Conservation (phyloP, 2,797 vertebrate genomes). For the Leucoraja ocellata region DNA sequence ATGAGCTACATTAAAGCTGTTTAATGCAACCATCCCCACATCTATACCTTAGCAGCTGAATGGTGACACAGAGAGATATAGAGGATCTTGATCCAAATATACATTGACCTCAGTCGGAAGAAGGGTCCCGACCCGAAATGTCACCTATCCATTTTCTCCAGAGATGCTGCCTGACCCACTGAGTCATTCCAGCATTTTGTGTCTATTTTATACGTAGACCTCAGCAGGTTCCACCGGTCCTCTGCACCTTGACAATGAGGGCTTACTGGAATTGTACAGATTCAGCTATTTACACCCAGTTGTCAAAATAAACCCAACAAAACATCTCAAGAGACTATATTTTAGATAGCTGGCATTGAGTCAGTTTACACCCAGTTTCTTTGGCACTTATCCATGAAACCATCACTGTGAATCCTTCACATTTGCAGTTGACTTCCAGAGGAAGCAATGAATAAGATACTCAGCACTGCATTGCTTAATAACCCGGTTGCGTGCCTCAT, state of each 20-base stretch:
- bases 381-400: background rate
- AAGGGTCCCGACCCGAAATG: too few relatives aligned
- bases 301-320: background rate
- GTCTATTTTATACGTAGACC: background rate
- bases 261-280: background rate
- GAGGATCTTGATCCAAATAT: background rate
- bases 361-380: too few relatives aligned
- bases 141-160: too few relatives aligned
- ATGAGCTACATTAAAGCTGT: background rate
- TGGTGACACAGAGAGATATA: background rate
- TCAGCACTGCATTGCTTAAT: background rate
- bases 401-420: background rate
- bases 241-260: background rate
- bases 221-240: background rate
- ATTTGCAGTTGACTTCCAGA: too few relatives aligned
- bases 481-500: background rate
- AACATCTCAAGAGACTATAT: background rate
- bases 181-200: too few relatives aligned
- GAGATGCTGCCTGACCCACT: too few relatives aligned
- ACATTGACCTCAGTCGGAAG: too few relatives aligned
- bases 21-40: background rate
- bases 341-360: background rate
- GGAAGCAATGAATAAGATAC: background rate
- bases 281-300: background rate
- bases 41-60: background rate